Evolutionary conservation across 2,797 vertebrate species (phyloP).

Genomic region (Alauda arvensis): DNA sequence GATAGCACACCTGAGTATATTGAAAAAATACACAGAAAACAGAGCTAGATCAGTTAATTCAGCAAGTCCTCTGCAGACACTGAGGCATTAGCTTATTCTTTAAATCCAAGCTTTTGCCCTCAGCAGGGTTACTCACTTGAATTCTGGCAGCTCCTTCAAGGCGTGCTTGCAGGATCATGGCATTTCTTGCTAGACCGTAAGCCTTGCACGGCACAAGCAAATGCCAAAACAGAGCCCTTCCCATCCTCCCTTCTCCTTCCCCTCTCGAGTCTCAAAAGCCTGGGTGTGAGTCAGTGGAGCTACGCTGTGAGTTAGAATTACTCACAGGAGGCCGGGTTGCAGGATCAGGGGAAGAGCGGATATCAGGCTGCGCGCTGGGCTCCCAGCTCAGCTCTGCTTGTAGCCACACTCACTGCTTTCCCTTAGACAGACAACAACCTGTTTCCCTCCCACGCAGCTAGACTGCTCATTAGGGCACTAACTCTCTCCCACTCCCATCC

Average conservation of each 20-base stretch:
- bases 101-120: conserved; percentile 11
- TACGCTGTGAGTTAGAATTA: conserved; percentile 44
- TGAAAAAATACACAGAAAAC: neutral
- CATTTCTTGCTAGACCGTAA: conserved; percentile 9
- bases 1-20: neutral
- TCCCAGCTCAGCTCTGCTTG: conserved; percentile 35
- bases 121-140: neutral
- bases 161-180: neutral
- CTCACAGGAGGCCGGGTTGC: conserved; percentile 53
- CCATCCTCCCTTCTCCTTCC: conserved; percentile 34
- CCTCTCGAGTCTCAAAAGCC: conserved; percentile 1
- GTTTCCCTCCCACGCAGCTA: conserved; percentile 57
- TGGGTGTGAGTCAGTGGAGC: conserved; percentile 54
- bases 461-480: conserved; percentile 65
- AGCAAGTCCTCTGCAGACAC: neutral
- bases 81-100: neutral
- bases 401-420: conserved; percentile 33
- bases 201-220: neutral
- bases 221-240: conserved; percentile 29
- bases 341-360: conserved; percentile 50
- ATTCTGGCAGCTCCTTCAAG: conserved; percentile 37
- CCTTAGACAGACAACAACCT: conserved; percentile 60
- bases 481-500: conserved; percentile 64
- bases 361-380: conserved; percentile 33
- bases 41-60: neutral